Conservation (phyloP, 1,140 invertebrate genomes). For the Lysiphlebus fabarum region DNA sequence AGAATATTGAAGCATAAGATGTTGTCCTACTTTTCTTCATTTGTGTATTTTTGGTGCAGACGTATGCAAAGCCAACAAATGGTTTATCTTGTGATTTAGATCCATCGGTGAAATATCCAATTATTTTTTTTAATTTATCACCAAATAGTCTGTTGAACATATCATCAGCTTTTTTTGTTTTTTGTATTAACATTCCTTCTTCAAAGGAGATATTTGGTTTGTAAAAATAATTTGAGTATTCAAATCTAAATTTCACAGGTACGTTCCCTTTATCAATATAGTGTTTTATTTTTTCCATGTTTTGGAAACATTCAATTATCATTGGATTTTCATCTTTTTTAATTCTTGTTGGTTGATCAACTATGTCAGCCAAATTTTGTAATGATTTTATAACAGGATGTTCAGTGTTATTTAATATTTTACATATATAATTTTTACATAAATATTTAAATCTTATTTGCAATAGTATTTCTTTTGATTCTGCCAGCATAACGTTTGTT, state of each 20-base stretch:
- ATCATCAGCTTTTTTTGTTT: neutral
- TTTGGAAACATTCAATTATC: no score
- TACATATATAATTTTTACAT: neutral
- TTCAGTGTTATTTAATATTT: no score
- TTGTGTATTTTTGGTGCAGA: neutral
- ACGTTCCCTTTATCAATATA: no score
- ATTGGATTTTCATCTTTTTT: no score
- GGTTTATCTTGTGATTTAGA: conserved; percentile 4
- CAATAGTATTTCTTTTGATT: conserved; percentile 1
- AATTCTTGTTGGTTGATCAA: no score
- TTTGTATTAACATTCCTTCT: neutral
- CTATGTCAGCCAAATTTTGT: no score
- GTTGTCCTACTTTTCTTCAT: neutral
- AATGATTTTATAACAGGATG: no score
- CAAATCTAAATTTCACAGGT: no score
- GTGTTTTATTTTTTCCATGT: no score
- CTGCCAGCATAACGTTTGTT: conserved; percentile 12
- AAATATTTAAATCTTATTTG: neutral
- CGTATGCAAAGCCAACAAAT: conserved; percentile 9
- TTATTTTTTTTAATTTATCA: conserved; percentile 1
- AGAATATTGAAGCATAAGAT: neutral
- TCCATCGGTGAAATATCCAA: conserved; percentile 15
- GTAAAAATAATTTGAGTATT: neutral
- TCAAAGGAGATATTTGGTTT: conserved; percentile 2
- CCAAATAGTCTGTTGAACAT: neutral